Evolutionary conservation across 1,140 invertebrate genomes (phyloP), one percentile per base, ranked within the genome.

Genomic region (Agrilus planipennis): DNA sequence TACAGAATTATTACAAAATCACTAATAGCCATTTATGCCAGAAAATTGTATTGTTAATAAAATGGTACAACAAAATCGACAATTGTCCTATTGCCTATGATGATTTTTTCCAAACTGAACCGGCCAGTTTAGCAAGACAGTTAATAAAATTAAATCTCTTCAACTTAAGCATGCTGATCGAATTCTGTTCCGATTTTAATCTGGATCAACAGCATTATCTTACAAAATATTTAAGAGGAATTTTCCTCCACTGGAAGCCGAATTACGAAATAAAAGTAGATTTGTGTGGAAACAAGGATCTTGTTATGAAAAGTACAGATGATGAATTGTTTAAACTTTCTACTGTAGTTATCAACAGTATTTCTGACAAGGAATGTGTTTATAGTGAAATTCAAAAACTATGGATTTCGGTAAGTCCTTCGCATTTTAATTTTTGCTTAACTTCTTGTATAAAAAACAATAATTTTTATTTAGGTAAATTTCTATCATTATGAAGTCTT

Each of bases 401-500:
- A 17, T 53, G 52, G 46, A 29, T 46, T 10, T 20, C 30, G 4
- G 44, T 46, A 32, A 42, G 23, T 38, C 14, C 23, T 27, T 9
- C n/a, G 15, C 15, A 34, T 34, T 34, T 16, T 31, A 31, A 31
- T 12, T 15, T 22, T 23, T n/a, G n/a, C n/a, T n/a, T n/a, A n/a
- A n/a, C n/a, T n/a, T n/a, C n/a, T n/a, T n/a, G n/a, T n/a, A n/a
- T n/a, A n/a, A n/a, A n/a, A n/a, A n/a, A n/a, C n/a, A n/a, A n/a
- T n/a, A 23, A 27, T 41, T 30, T 15, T 32, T 30, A 49, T 52
- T 30, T 16, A 51, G 46, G 37, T 51, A 9, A 59, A 57, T 36
- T 56, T 52, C 34, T 60, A 60, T 38, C 47, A 60, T 34, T 59
- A 60, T 27, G 58, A 60, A 44, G 55, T 56, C 3, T 59, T 50